Percentiles rank a stretch among this genome's conserved stretches.
Evolutionary conservation across 1,140 invertebrate genomes (phyloP).

Genomic region (Steinernema khuongi): DNA sequence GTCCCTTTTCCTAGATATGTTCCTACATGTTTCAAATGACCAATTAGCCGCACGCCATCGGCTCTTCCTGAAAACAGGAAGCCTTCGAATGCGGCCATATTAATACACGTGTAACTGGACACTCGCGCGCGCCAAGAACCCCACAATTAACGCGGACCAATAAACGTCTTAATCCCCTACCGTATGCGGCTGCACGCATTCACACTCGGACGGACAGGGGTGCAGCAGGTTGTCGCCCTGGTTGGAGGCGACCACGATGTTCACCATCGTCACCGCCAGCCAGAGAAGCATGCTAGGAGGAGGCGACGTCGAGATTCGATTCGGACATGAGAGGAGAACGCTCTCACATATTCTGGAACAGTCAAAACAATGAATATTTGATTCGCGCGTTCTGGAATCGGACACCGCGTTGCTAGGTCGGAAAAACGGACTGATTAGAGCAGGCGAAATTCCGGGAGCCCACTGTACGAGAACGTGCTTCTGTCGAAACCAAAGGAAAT

Average conservation of each 20-base stretch:
- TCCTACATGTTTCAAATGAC: background rate
- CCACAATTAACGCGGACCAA: background rate
- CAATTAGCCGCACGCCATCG: background rate
- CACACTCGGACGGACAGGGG: background rate
- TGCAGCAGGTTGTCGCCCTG: background rate
- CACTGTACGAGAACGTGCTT: no score
- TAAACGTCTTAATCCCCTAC: background rate
- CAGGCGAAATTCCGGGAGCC: no score
- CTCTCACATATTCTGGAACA: background rate
- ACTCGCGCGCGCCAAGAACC: background rate
- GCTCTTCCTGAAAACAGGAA: background rate
- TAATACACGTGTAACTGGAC: background rate
- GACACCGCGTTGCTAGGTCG: background rate
- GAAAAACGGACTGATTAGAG: no score
- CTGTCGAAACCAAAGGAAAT: no score
- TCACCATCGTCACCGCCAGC: slow-evolving; percentile 3
- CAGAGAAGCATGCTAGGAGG: background rate
- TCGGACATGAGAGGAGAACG: background rate
- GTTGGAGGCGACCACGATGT: slow-evolving; percentile 4
- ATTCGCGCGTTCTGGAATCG: background rate
- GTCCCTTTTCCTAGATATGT: background rate
- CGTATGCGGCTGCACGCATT: background rate
- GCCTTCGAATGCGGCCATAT: background rate
- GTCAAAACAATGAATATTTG: slow-evolving; percentile 14
- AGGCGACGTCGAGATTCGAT: background rate